Percentiles rank a stretch among this genome's conserved stretches.
phyloP scores from a whole-genome alignment of 2,797 vertebrate genomes.

The Siniperca undulata region DNA sequence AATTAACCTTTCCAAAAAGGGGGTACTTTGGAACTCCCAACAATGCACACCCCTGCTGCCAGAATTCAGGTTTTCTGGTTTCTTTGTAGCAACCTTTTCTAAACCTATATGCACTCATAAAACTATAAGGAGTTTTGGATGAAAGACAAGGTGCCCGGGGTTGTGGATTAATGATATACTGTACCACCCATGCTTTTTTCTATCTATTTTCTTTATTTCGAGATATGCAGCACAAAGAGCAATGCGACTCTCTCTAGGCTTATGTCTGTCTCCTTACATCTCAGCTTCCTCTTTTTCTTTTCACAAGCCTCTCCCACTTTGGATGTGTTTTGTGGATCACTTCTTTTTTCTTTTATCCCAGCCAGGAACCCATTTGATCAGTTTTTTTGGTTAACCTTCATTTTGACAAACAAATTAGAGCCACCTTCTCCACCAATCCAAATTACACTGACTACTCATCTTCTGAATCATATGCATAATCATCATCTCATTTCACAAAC shows the following conservation, averaged over 20 bases:
- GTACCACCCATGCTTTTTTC: no score
- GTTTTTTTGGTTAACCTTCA: conserved; percentile 14
- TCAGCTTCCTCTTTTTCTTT: neutral
- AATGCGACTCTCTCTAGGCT: neutral
- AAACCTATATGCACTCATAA: neutral
- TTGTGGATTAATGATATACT: no score
- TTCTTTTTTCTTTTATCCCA: neutral
- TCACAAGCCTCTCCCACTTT: neutral
- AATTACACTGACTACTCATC: neutral
- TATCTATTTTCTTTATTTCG: no score
- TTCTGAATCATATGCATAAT: conserved; percentile 12
- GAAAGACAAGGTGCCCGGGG: neutral
- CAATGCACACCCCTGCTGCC: neutral
- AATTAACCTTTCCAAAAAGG: neutral
- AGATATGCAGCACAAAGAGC: neutral
- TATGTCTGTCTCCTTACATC: neutral
- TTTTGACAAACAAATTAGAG: conserved; percentile 2
- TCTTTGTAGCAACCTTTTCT: neutral
- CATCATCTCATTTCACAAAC: conserved; percentile 6
- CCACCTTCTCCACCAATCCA: neutral
- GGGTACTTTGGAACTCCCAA: neutral
- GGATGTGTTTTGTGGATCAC: neutral
- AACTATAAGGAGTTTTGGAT: neutral
- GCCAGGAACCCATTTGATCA: neutral
- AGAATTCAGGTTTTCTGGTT: no score